Conservation (phyloP, 2,888 invertebrate species). For the Adelphocoris suturalis region DNA sequence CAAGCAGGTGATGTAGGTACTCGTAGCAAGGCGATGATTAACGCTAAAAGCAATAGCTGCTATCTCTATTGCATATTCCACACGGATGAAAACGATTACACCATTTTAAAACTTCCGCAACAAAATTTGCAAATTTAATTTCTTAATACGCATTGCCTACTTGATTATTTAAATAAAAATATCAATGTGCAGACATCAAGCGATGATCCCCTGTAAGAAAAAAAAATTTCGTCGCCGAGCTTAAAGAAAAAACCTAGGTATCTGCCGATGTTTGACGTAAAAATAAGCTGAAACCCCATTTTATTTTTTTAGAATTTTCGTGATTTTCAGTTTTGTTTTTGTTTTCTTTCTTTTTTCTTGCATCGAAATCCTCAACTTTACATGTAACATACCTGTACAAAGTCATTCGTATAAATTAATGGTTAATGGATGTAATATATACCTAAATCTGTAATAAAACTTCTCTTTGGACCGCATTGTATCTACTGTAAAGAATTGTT, state of each 20-base stretch:
- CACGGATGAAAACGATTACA: no score
- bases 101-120: no score
- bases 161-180: no score
- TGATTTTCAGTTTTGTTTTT: background rate
- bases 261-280: constrained; percentile 17
- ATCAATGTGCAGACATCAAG: no score
- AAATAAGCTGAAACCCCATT: constrained; percentile 5
- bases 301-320: background rate
- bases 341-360: background rate
- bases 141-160: no score
- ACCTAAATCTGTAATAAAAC: constrained; percentile 14
- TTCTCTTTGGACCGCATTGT: constrained; percentile 29
- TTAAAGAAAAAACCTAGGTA: background rate
- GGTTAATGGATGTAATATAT: constrained; percentile 59
- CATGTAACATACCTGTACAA: constrained; percentile 59
- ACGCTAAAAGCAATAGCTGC: no score
- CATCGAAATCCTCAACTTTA: constrained; percentile 32
- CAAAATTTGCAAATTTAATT: no score
- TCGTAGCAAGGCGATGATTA: no score
- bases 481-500: constrained; percentile 57
- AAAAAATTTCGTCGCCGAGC: background rate
- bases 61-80: no score
- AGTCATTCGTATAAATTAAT: constrained; percentile 40
- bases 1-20: no score
- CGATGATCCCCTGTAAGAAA: no score